These are phyloP conservation scores for Otocyon megalotis DNA, from an alignment of 2,113 vertebrate species.

Conservation along the genomic window DNA sequence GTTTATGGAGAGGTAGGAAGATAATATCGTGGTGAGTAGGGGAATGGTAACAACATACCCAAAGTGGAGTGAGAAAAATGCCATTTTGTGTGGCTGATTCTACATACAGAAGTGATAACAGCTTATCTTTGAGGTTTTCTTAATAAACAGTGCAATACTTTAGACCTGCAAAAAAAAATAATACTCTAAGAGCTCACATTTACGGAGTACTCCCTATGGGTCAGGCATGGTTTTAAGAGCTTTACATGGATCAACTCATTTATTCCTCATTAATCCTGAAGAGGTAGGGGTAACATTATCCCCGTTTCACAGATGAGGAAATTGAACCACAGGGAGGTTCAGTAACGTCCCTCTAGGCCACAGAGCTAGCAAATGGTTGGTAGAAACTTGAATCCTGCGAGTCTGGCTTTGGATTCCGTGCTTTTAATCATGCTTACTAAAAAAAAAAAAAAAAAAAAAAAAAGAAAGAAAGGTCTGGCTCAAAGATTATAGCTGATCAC, in stretches of 20 bases:
- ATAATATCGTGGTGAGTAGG: background rate
- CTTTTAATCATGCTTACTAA: slow-evolving; percentile 6
- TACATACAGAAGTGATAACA: background rate
- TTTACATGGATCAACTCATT: slow-evolving; percentile 52
- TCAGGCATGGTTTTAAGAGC: slow-evolving; percentile 53
- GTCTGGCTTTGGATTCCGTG: background rate
- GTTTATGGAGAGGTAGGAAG: background rate
- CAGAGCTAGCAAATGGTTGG: background rate
- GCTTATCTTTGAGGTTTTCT: background rate
- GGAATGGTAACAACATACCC: background rate
- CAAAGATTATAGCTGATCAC: background rate
- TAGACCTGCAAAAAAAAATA: background rate
- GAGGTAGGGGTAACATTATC: slow-evolving; percentile 45
- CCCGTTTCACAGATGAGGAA: slow-evolving; percentile 24
- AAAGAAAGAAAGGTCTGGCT: background rate
- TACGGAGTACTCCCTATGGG: background rate
- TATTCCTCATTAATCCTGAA: slow-evolving; percentile 59
- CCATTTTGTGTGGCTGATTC: background rate
- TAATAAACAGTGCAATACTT: background rate
- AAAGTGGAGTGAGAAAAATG: background rate
- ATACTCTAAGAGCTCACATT: slow-evolving; percentile 34
- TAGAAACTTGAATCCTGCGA: background rate
- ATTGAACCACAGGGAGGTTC: slow-evolving; percentile 5
- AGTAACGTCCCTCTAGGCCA: background rate
- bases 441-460: background rate